Evolutionary conservation across 2,797 vertebrate genomes (phyloP).

Genomic region (Malurus splendens): DNA sequence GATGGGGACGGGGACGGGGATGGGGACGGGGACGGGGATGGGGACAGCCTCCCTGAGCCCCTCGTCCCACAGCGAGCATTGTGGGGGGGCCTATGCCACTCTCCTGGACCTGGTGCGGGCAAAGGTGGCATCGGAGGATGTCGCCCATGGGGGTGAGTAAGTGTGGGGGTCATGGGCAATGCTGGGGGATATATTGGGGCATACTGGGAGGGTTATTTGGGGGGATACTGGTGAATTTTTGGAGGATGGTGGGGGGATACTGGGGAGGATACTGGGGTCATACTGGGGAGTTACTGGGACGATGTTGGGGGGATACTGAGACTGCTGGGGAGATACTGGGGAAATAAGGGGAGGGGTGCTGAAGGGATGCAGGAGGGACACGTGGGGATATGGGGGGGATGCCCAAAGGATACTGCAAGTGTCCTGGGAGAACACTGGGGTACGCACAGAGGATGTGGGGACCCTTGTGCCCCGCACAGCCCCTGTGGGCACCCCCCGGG

Average conservation of each 20-base stretch:
- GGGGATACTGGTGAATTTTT: too few species aligned
- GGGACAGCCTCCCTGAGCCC: not conserved
- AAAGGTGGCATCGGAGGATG: not conserved
- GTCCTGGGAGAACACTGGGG: too few species aligned
- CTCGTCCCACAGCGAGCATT: constrained; percentile 76
- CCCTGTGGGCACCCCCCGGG: not conserved
- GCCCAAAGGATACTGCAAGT: not conserved
- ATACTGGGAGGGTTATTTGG: too few species aligned
- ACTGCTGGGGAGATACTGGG: too few species aligned
- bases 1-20: too few species aligned
- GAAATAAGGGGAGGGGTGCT: too few species aligned
- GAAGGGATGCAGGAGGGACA: too few species aligned
- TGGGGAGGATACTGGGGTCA: too few species aligned
- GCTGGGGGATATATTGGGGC: too few species aligned
- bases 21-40: not conserved
- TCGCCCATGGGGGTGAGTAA: not conserved
- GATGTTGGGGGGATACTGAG: not conserved
- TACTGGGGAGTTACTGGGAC: too few species aligned
- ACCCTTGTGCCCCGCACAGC: not conserved
- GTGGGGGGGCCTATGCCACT: constrained; percentile 76
- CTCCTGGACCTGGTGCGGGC: constrained; percentile 75
- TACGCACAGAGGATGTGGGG: not conserved
- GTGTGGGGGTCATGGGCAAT: too few species aligned
- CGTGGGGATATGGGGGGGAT: not conserved
- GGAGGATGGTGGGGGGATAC: too few species aligned